Conservation (phyloP, 2,113 vertebrate species). For the Lophotis ruficrista region DNA sequence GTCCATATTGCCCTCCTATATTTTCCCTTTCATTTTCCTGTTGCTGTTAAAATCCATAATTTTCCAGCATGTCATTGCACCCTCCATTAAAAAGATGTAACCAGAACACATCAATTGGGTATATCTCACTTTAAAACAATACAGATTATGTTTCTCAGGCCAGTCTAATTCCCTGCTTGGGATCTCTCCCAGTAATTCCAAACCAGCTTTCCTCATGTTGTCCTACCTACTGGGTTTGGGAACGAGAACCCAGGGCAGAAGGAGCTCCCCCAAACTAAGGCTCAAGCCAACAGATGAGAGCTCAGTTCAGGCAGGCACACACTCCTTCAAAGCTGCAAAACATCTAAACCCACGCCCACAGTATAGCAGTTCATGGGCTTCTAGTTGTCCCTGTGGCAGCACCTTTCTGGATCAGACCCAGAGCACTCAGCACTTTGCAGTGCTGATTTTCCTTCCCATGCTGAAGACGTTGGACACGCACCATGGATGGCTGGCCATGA, state of each 20-base stretch:
- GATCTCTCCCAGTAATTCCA: not conserved
- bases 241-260: not conserved
- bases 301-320: not conserved
- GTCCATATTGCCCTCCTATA: not conserved
- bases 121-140: not conserved
- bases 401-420: not conserved
- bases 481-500: not conserved
- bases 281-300: not conserved
- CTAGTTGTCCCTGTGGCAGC: not conserved
- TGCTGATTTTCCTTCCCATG: not conserved
- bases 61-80: not conserved
- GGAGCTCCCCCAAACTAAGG: not conserved
- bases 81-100: not conserved
- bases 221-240: too few species aligned
- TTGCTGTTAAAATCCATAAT: not conserved
- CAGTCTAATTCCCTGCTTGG: not conserved
- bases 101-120: not conserved
- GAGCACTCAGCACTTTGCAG: not conserved
- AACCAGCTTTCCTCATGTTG: not conserved
- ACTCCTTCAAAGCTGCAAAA: not conserved
- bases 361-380: not conserved
- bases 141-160: not conserved
- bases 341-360: not conserved
- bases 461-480: not conserved
- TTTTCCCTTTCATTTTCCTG: not conserved